Evolutionary conservation across 1,140 invertebrate species (phyloP).

Genomic region (Cylas formicarius): DNA sequence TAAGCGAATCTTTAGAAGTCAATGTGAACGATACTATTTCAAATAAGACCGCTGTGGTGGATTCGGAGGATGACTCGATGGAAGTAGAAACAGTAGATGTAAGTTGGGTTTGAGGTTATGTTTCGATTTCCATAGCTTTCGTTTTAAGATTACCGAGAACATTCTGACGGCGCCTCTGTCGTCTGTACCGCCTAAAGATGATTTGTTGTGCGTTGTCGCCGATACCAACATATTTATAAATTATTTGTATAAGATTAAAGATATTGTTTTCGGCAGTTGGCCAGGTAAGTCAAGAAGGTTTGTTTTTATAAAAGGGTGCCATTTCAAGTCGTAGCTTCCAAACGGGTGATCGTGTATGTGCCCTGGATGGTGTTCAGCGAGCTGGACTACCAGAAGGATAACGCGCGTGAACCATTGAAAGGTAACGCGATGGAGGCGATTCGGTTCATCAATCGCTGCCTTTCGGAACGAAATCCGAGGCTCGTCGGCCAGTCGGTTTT

Average conservation of each 20-base stretch:
- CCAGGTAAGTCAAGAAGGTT: conserved; percentile 15
- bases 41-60: conserved; percentile 1
- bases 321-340: conserved; percentile 20
- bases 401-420: conserved; percentile 9
- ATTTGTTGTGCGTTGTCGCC: conserved; percentile 26
- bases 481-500: conserved; percentile 27
- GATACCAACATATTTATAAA: conserved; percentile 36
- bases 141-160: neutral
- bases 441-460: conserved; percentile 22
- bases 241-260: conserved; percentile 24
- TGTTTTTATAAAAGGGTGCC: neutral
- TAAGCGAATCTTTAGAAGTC: conserved; percentile 8
- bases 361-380: conserved; percentile 33
- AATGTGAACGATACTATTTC: conserved; percentile 6
- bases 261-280: conserved; percentile 22
- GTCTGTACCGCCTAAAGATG: neutral
- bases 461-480: conserved; percentile 17
- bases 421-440: conserved; percentile 19
- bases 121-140: neutral
- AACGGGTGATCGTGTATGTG: conserved; percentile 23
- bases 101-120: neutral
- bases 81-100: conserved; percentile 15
- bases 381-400: conserved; percentile 27
- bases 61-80: neutral
- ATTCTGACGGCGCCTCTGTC: neutral